These are phyloP conservation scores for Petaurus breviceps DNA, from an alignment of 2,113 vertebrate genomes.

Conservation along the genomic window DNA sequence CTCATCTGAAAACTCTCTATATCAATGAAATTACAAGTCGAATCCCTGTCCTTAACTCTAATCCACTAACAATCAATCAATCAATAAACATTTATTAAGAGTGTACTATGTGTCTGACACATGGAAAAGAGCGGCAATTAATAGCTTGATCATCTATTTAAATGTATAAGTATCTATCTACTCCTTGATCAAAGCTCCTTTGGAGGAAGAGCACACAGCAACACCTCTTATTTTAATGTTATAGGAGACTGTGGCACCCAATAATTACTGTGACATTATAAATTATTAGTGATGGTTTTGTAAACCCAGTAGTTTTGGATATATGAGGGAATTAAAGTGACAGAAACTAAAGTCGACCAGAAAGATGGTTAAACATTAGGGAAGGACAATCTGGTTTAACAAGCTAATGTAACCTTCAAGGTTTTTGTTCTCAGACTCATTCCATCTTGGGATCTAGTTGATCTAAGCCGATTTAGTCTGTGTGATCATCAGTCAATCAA, in stretches of 20 bases:
- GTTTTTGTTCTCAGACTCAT: background rate
- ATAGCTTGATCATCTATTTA: background rate
- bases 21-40: background rate
- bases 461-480: background rate
- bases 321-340: background rate
- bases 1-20: background rate
- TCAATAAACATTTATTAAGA: background rate
- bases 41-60: background rate
- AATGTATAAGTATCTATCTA: background rate
- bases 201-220: background rate
- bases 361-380: background rate
- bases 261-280: background rate
- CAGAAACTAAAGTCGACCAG: background rate
- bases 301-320: background rate
- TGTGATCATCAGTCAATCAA: background rate
- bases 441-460: background rate
- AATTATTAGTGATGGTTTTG: background rate
- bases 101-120: background rate
- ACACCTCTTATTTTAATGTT: background rate
- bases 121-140: background rate
- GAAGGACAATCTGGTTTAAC: background rate
- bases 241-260: background rate
- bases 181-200: background rate
- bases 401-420: background rate
- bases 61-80: background rate